Conservation (phyloP, 2,888 invertebrate genomes). For the Orchestes rusci region DNA sequence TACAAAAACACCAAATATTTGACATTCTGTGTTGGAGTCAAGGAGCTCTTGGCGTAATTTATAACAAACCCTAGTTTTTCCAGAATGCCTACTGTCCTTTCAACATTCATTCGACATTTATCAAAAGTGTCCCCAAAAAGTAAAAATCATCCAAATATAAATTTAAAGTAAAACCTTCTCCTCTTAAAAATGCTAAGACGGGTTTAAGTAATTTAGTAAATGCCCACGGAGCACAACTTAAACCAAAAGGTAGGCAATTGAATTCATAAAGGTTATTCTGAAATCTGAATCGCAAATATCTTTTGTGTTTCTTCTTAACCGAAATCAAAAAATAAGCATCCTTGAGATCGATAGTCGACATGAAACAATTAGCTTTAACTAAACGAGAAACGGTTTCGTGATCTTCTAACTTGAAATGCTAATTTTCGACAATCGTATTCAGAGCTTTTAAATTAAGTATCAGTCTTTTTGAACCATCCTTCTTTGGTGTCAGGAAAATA, state of each 20-base stretch:
- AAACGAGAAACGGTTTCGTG: too few relatives aligned
- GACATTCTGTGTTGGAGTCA: neutral
- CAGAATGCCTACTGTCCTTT: neutral
- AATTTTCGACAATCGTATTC: too few relatives aligned
- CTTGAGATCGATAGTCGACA: constrained; percentile 7
- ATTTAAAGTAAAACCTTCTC: neutral
- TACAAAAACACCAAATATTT: constrained; percentile 2
- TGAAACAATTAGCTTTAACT: neutral
- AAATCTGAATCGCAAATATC: constrained; percentile 8
- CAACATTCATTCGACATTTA: constrained; percentile 4
- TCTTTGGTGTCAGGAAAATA: too few relatives aligned
- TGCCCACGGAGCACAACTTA: constrained; percentile 4
- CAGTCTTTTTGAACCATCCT: too few relatives aligned
- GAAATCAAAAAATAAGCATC: constrained; percentile 6
- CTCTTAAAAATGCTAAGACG: constrained; percentile 3
- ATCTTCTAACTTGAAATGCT: too few relatives aligned
- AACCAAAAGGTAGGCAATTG: constrained; percentile 5
- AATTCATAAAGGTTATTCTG: constrained; percentile 2
- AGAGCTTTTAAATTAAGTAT: too few relatives aligned
- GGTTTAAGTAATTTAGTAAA: constrained; percentile 10
- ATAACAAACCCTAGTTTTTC: constrained; percentile 7
- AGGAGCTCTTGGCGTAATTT: constrained; percentile 4
- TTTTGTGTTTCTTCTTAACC: constrained; percentile 3
- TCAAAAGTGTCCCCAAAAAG: neutral
- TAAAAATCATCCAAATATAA: constrained; percentile 8